phyloP scores from a whole-genome alignment of 2,888 invertebrate species.

The Sphaerophoria rueppellii region DNA sequence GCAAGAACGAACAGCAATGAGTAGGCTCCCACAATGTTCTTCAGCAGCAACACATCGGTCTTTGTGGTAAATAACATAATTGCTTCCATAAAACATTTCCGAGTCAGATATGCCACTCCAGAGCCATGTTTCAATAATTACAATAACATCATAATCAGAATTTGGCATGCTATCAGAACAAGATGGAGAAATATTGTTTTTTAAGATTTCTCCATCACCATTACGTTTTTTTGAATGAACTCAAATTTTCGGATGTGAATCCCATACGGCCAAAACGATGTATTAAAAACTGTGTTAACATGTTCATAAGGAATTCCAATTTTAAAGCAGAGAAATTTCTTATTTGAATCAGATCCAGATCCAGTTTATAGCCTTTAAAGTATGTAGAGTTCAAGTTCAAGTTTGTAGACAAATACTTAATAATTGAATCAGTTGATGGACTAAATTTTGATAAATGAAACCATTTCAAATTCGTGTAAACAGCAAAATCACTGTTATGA shows the following conservation, averaged over 20 bases:
- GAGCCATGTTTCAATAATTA: slow-evolving; percentile 17
- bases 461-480: neutral
- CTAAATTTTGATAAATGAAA: neutral
- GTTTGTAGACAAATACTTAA: neutral
- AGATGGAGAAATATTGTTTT: neutral
- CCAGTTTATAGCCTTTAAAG: neutral
- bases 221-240: neutral
- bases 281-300: neutral
- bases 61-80: neutral
- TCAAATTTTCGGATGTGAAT: neutral
- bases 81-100: slow-evolving; percentile 11
- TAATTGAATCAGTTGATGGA: slow-evolving; percentile 1
- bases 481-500: neutral
- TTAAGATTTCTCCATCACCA: neutral
- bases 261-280: neutral
- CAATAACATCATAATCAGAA: slow-evolving; percentile 14
- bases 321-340: neutral
- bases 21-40: slow-evolving; percentile 7
- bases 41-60: neutral
- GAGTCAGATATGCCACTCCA: neutral
- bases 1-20: neutral
- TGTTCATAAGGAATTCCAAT: neutral
- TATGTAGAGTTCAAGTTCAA: neutral
- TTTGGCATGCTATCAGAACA: neutral
- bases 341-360: neutral